A percentile compares a stretch with the other conserved stretches of the same genome.
phyloP scores from a whole-genome alignment of 2,797 vertebrate genomes.

The Steatocranus sp. region DNA sequence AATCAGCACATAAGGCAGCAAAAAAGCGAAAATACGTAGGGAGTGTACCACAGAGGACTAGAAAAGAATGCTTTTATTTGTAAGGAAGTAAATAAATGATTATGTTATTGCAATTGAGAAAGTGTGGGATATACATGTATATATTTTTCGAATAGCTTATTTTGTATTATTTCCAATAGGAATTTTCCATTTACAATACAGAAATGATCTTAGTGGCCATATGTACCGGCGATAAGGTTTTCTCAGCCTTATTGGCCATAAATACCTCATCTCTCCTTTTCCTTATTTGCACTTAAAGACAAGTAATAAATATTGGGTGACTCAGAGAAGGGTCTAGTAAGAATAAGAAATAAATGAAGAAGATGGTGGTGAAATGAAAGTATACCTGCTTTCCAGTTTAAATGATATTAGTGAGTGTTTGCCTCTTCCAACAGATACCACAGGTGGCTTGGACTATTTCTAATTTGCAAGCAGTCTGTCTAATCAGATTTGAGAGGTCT shows the following conservation, averaged over 20 bases:
- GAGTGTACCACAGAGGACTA: not conserved
- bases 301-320: not conserved
- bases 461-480: constrained; percentile 67
- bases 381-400: not conserved
- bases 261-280: not conserved
- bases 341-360: not conserved
- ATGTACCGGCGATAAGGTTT: not conserved
- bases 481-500: constrained; percentile 84
- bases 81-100: not conserved
- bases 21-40: not conserved
- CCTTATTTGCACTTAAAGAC: not conserved
- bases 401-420: not conserved
- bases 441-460: constrained; percentile 57
- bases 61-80: not conserved
- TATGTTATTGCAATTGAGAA: not conserved
- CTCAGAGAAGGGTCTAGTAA: not conserved
- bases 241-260: not conserved
- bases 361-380: not conserved
- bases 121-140: not conserved
- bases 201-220: not conserved
- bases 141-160: not conserved
- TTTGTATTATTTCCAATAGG: not conserved
- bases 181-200: not conserved
- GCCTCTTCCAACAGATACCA: constrained; percentile 10
- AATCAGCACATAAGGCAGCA: constrained; percentile 69